phyloP scores from a whole-genome alignment of 2,888 invertebrate species.

The Protodeltote pygarga region DNA sequence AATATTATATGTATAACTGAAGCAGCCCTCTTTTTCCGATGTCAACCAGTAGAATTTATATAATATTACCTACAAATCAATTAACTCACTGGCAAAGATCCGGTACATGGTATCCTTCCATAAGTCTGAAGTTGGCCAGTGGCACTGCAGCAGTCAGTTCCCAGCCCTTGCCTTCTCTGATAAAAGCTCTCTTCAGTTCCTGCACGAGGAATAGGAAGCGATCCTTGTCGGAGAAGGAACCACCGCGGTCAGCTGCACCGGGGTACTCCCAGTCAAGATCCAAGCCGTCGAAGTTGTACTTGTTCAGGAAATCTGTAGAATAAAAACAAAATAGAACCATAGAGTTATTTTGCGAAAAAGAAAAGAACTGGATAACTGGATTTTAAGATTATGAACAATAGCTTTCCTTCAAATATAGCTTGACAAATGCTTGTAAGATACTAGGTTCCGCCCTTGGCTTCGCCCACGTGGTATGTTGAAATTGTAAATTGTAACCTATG shows the following conservation, averaged over 20 bases:
- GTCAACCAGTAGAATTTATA: no score
- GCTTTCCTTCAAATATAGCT: no score
- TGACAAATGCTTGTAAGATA: no score
- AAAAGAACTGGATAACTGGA: no score
- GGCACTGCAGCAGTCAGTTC: slow-evolving; percentile 97
- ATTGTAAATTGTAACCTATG: no score
- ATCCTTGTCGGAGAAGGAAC: slow-evolving; percentile 94
- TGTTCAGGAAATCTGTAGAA: slow-evolving; percentile 91
- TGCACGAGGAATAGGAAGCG: slow-evolving; percentile 93
- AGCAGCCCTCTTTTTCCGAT: no score
- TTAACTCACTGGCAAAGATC: slow-evolving; percentile 94
- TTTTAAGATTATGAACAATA: no score
- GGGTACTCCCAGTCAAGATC: slow-evolving; percentile 97
- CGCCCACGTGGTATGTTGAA: no score
- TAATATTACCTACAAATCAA: no score
- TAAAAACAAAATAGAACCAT: not conserved
- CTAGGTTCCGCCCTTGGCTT: no score
- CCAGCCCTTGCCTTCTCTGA: slow-evolving; percentile 91
- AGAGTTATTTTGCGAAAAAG: not conserved
- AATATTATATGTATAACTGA: no score
- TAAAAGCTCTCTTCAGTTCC: slow-evolving; percentile 93
- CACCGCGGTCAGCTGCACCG: slow-evolving; percentile 94
- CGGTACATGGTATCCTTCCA: slow-evolving; percentile 96
- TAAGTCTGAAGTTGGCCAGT: slow-evolving; percentile 93
- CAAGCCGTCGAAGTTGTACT: slow-evolving; percentile 94